phyloP scores from a whole-genome alignment of 2,113 vertebrate genomes.

The Oceanites oceanicus region DNA sequence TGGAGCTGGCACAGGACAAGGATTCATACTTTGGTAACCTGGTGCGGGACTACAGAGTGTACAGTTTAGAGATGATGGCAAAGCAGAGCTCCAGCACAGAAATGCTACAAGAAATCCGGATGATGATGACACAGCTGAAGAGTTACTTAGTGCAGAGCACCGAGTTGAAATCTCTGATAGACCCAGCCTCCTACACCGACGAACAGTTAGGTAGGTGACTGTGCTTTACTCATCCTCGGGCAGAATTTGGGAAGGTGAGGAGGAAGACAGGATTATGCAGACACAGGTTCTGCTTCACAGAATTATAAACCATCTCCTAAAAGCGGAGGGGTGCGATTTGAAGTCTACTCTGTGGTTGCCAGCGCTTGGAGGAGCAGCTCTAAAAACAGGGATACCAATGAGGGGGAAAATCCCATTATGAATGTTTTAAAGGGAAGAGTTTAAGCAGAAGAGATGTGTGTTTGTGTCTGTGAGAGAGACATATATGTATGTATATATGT shows the following conservation, averaged over 20 bases:
- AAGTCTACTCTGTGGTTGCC: not conserved
- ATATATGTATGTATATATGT: not conserved
- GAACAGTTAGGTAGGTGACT: slow-evolving; percentile 81
- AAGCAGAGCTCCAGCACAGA: slow-evolving; percentile 90
- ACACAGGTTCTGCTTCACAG: not conserved
- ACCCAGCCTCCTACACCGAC: slow-evolving; percentile 74
- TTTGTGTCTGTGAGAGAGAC: not conserved
- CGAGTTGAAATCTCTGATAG: slow-evolving; percentile 85
- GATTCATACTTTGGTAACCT: slow-evolving; percentile 91
- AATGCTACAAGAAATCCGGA: slow-evolving; percentile 94
- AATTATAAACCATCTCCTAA: not conserved
- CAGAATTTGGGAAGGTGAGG: not conserved
- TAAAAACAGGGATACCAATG: not conserved
- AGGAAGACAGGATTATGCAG: not conserved
- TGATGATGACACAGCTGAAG: slow-evolving; percentile 98
- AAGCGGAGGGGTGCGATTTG: not conserved
- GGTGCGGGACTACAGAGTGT: slow-evolving; percentile 89
- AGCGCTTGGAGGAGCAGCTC: not conserved
- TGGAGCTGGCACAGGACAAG: slow-evolving; percentile 89
- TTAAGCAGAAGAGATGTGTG: not conserved
- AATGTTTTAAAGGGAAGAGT: not conserved
- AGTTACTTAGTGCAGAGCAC: slow-evolving; percentile 95
- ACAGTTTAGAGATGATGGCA: slow-evolving; percentile 91
- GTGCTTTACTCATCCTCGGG: not conserved
- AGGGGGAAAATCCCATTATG: not conserved